Evolutionary conservation across 2,797 vertebrate species (phyloP), one percentile per base, ranked within the genome.

Genomic region (Peromyscus eremicus): DNA sequence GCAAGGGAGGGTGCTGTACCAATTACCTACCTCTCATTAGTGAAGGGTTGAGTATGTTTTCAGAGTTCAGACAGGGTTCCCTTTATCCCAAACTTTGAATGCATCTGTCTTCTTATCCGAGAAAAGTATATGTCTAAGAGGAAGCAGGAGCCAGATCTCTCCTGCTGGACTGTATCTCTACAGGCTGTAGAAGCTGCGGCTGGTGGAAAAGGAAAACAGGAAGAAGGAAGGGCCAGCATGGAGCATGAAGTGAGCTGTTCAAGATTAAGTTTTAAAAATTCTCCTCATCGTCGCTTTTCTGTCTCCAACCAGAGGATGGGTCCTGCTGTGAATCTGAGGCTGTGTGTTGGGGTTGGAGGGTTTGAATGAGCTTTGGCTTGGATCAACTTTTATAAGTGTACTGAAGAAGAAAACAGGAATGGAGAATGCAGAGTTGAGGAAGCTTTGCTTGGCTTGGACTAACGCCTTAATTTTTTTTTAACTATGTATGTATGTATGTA

Each of bases 31-130:
- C 92, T 92, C 57, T 86, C 27, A 81, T 92, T 94, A 94, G 68
- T 27, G 16, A 93, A 83, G 77, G 49, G 2, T 70, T 94, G 14
- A 52, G 2, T 82, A 5, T 62, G 60, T 96, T 70, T 91, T 71
- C 49, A 70, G 85, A 89, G 83, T 73, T 97, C 79, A 94, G 6
- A 29, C 16, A 46, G 95, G 93, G 17, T 91, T 94, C 29, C 2
- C 10, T 90, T 89, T 88, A 34, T 82, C 81, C 46, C 8, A 88
- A 92, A 79, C 49, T 6, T 21, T 27, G n/a, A 86, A 57, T 34
- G 6, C 95, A 66, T 96, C 23, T 97, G 8, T 95, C 64, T 86
- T 34, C 64, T 37, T 76, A 21, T 29, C 8, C 17, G 55, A 80
- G 60, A 93, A 89, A 79, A 80, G 79, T 93, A 80, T 66, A 68